Base-by-base conservation (phyloP, 2,888 invertebrate species). In the Gymnoscelis rufifasciata region DNA sequence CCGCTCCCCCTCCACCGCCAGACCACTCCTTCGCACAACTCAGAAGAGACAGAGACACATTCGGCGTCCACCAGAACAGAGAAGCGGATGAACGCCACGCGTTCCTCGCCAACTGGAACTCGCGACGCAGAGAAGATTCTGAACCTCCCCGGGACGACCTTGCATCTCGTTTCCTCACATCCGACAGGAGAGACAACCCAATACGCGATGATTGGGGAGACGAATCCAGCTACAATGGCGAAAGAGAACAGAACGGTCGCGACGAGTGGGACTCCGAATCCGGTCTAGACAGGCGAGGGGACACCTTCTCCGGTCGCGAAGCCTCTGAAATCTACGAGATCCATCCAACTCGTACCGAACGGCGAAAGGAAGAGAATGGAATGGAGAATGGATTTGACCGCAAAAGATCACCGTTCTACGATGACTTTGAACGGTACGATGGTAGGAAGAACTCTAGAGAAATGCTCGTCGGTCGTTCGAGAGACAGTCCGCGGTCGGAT, bases 31-130 rank as follows among this genome's bases (percentile, higher is more conserved):
- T 93, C 60, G 92, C 93, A 58, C 92, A 93, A 51, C 84, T 91
- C 37, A 88, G 93, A 1, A 92, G 93, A 57, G 93, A 93, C 59
- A 80, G 93, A 15, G 93, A 93, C 59, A 93, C 93, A 0, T 93
- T 93, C 54, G 93, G 93, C 0, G 93, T 93, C 0, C 92, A 93
- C 46, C 93, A 93, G 62, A 92, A 92, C 62, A 82, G 90, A 64
- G 89, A 89, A 50, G 90, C 86, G 0, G 88, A 87, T 24, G 90
- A 90, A 44, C 88, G 91, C 52, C 89, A 88, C 59, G 79, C 79
- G 10, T 88, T 88, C 71, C 64, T 88, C 13, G 88, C 87, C 0
- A 88, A 89, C 60, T 89, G 89, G 89, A 88, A 79, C 56, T 86
- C 87, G 0, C 69, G 88, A 39, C 68, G 83, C 12, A 71, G 86